phyloP scores from a whole-genome alignment of 2,888 invertebrate species.

The Pollenia griseotomentosa region DNA sequence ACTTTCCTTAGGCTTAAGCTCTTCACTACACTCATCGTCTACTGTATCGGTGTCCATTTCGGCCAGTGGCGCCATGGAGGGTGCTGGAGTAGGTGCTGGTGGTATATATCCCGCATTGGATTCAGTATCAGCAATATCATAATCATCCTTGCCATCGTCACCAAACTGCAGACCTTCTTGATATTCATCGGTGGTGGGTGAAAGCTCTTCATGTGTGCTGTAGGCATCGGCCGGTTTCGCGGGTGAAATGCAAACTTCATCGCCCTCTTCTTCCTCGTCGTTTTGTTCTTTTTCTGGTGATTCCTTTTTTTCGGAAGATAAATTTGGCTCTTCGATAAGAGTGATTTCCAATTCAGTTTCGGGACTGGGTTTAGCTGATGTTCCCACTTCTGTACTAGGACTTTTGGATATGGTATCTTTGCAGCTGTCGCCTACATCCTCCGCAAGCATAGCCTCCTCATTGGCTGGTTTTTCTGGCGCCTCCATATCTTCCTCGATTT shows the following conservation, averaged over 20 bases:
- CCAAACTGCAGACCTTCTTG: slow-evolving; percentile 82
- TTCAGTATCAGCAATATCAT: slow-evolving; percentile 80
- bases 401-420: slow-evolving; percentile 19
- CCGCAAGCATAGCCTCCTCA: not conserved
- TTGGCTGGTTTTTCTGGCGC: not conserved
- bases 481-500: slow-evolving; percentile 70
- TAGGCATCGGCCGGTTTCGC: slow-evolving; percentile 54
- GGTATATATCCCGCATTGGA: slow-evolving; percentile 80
- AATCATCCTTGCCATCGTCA: slow-evolving; percentile 78
- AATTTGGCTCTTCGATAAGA: slow-evolving; percentile 12
- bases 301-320: not conserved
- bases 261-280: slow-evolving; percentile 68
- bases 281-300: not conserved
- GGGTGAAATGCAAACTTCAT: slow-evolving; percentile 47
- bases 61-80: slow-evolving; percentile 87
- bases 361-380: slow-evolving; percentile 55
- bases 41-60: slow-evolving; percentile 89
- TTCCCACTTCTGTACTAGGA: slow-evolving; percentile 40
- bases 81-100: slow-evolving; percentile 83
- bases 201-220: slow-evolving; percentile 80
- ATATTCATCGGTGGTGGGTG: slow-evolving; percentile 83
- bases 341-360: slow-evolving; percentile 56
- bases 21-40: slow-evolving; percentile 87
- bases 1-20: slow-evolving; percentile 46
- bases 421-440: not conserved